These are phyloP conservation scores for Ophonus ardosiacus DNA, from an alignment of 2,888 invertebrate genomes.

Conservation along the genomic window DNA sequence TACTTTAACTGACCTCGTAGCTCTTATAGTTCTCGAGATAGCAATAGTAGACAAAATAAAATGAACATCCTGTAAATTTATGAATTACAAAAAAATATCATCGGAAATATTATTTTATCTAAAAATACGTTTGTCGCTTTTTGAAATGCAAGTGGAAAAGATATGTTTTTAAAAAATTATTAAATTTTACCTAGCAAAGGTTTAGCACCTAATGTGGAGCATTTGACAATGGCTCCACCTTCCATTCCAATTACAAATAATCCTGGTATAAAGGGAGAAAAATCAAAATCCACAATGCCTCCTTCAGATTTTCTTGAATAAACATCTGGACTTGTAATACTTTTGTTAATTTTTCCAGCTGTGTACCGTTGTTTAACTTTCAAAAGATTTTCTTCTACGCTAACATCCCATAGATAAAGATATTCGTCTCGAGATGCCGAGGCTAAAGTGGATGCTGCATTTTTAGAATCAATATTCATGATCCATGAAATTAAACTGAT, in stretches of 20 bases:
- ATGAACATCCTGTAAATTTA: too few species aligned
- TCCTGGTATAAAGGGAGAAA: slow-evolving; percentile 72
- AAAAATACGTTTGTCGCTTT: too few species aligned
- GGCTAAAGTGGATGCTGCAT: slow-evolving; percentile 69
- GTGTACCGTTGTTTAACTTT: slow-evolving; percentile 68
- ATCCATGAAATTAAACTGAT: slow-evolving; percentile 73
- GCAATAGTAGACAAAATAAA: too few species aligned
- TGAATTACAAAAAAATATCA: too few species aligned
- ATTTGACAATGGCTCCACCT: slow-evolving; percentile 74
- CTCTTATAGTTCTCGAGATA: neutral
- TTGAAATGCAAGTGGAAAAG: too few species aligned
- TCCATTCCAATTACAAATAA: slow-evolving; percentile 75
- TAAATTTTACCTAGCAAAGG: slow-evolving; percentile 69
- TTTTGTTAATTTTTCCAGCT: slow-evolving; percentile 31
- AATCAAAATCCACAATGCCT: slow-evolving; percentile 74
- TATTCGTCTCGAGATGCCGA: slow-evolving; percentile 72
- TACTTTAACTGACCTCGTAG: neutral
- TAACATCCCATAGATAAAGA: slow-evolving; percentile 73
- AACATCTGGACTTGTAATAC: slow-evolving; percentile 60
- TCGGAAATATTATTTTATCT: too few species aligned
- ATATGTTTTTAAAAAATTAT: neutral
- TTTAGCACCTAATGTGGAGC: slow-evolving; percentile 73
- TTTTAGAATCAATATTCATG: slow-evolving; percentile 70
- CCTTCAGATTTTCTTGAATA: slow-evolving; percentile 69
- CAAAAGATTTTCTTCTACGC: slow-evolving; percentile 65